Conservation (phyloP, 2,888 invertebrate species). For the Bombylius discolor region DNA sequence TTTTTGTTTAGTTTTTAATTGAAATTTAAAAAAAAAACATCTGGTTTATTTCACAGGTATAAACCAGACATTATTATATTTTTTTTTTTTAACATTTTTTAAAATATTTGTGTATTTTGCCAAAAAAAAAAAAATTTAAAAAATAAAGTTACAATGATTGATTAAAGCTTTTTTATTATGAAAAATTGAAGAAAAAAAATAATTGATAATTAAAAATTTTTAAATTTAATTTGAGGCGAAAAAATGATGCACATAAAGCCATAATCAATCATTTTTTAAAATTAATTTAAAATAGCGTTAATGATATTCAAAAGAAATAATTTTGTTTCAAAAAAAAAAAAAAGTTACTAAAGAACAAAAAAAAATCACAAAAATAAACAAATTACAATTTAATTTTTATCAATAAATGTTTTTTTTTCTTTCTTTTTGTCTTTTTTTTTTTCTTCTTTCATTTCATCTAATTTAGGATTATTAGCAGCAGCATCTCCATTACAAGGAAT, state of each 20-base stretch:
- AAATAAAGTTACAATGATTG: slow-evolving; percentile 11
- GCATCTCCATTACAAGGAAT: slow-evolving; percentile 28
- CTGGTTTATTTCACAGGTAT: slow-evolving; percentile 23
- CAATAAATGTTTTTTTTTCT: no score
- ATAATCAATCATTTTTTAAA: no score
- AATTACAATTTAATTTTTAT: no score
- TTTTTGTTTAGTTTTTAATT: slow-evolving; percentile 9
- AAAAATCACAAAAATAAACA: no score
- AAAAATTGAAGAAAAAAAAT: no score
- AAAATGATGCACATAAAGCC: no score
- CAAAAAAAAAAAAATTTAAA: slow-evolving; percentile 15
- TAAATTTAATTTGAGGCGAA: no score
- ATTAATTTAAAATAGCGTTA: no score
- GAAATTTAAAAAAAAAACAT: slow-evolving; percentile 8
- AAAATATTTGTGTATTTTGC: slow-evolving; percentile 14
- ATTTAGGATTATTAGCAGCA: slow-evolving; percentile 26
- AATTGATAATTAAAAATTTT: no score
- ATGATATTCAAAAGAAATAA: no score
- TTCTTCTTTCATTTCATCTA: slow-evolving; percentile 8
- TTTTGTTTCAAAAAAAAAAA: no score
- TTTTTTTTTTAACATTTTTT: slow-evolving; percentile 11
- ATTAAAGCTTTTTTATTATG: neutral
- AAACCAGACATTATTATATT: slow-evolving; percentile 19
- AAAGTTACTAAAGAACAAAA: no score
- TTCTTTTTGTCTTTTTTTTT: slow-evolving; percentile 10